phyloP scores from a whole-genome alignment of 2,113 vertebrate species.

The Melierax canorus region DNA sequence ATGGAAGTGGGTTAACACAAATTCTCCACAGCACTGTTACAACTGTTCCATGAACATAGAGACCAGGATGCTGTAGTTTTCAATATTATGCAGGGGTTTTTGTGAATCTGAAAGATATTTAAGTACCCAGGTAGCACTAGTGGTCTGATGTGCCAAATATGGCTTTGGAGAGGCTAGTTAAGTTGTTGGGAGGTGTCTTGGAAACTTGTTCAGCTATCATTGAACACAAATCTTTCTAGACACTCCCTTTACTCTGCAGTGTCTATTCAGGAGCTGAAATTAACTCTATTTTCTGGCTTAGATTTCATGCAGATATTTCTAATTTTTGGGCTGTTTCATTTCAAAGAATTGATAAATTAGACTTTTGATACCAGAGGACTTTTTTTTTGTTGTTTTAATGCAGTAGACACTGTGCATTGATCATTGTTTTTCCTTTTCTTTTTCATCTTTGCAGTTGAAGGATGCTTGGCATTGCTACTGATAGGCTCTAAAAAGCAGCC shows the following conservation, averaged over 20 bases:
- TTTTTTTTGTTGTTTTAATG: background rate
- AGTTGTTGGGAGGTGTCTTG: background rate
- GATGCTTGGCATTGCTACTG: background rate
- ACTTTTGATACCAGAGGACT: background rate
- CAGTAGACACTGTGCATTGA: fast-evolving
- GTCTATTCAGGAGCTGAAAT: background rate
- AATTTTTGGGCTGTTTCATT: background rate
- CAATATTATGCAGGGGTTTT: background rate
- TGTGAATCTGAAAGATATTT: background rate
- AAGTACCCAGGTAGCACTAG: background rate
- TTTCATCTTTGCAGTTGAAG: background rate
- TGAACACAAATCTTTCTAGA: background rate
- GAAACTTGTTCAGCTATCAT: background rate
- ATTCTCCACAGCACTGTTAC: background rate
- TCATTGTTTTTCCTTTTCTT: background rate
- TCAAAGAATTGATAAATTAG: background rate
- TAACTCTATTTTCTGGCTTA: background rate
- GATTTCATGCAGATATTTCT: background rate
- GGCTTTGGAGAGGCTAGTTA: background rate
- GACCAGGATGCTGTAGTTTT: background rate
- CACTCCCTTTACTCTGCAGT: background rate
- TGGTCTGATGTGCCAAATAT: background rate
- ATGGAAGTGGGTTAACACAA: background rate
- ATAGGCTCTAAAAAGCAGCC: background rate
- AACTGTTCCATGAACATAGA: background rate